A percentile compares a stretch with the other conserved stretches of the same genome.
Evolutionary conservation across 2,888 invertebrate species (phyloP).

Genomic region (Pachydiplax longipennis): DNA sequence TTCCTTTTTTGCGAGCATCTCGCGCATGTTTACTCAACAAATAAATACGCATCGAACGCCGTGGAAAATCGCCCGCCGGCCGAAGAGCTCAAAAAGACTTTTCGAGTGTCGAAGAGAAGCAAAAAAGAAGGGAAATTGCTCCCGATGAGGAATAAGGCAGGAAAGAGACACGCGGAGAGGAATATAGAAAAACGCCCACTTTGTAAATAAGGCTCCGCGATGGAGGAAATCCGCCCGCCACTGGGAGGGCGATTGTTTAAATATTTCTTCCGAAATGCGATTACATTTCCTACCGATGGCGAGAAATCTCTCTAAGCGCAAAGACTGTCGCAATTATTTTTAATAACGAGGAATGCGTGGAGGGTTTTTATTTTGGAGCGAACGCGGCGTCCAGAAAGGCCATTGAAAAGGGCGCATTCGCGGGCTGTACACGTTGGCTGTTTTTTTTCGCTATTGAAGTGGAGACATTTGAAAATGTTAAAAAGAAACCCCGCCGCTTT

Average conservation of each 20-base stretch:
- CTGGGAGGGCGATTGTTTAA: background rate
- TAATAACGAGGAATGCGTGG: background rate
- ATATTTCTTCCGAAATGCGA: background rate
- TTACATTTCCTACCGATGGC: background rate
- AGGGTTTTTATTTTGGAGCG: background rate
- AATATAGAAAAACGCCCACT: background rate
- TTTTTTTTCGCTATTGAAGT: too few species aligned
- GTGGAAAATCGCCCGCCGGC: background rate
- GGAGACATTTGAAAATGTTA: too few species aligned
- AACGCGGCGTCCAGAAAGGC: background rate
- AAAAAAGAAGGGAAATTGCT: background rate
- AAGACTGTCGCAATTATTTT: background rate
- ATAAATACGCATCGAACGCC: background rate
- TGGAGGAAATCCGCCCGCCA: background rate
- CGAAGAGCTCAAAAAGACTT: conserved; percentile 9
- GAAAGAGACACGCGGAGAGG: background rate
- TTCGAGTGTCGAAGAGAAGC: background rate
- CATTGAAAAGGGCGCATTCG: background rate
- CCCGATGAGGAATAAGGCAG: background rate
- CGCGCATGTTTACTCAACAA: conserved; percentile 20
- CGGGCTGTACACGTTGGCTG: too few species aligned
- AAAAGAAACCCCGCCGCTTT: too few species aligned
- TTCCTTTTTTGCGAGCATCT: too few species aligned
- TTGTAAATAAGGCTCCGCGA: background rate
- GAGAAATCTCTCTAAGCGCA: background rate